phyloP scores from a whole-genome alignment of 37 sponge, comb jelly and placozoan species.

The Lycopodina hypogea region DNA sequence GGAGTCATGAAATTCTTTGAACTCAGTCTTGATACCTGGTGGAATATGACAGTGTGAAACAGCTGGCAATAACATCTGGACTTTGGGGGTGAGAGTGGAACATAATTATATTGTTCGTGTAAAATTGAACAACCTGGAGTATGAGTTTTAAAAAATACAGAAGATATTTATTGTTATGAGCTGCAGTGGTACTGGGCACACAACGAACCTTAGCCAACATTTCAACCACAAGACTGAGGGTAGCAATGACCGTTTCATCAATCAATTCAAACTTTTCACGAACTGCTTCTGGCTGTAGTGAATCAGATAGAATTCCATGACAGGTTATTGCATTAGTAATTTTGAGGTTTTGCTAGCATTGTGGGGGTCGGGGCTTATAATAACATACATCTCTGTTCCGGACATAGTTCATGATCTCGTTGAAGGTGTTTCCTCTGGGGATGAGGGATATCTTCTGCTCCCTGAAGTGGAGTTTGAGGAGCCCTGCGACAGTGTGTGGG shows the following conservation, averaged over 20 bases:
- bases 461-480: constrained; percentile 82
- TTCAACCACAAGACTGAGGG: constrained; percentile 50
- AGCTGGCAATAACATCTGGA: neutral
- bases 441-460: constrained; percentile 59
- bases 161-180: no score
- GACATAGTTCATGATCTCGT: constrained; percentile 23
- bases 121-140: neutral
- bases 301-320: neutral
- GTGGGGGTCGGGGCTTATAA: neutral
- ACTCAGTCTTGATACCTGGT: constrained; percentile 43
- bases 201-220: constrained; percentile 43
- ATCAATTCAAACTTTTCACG: constrained; percentile 12
- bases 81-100: neutral
- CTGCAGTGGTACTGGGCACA: no score
- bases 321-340: no score
- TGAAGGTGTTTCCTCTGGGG: constrained; percentile 39
- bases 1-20: constrained; percentile 71
- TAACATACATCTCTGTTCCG: constrained; percentile 49
- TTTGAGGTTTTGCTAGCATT: no score
- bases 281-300: constrained; percentile 27
- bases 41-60: neutral
- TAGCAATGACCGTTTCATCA: neutral
- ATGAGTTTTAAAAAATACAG: no score
- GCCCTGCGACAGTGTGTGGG: constrained; percentile 78
- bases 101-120: neutral